These are phyloP conservation scores for Tipula confusa DNA, from an alignment of 2,888 invertebrate species.

Conservation along the genomic window DNA sequence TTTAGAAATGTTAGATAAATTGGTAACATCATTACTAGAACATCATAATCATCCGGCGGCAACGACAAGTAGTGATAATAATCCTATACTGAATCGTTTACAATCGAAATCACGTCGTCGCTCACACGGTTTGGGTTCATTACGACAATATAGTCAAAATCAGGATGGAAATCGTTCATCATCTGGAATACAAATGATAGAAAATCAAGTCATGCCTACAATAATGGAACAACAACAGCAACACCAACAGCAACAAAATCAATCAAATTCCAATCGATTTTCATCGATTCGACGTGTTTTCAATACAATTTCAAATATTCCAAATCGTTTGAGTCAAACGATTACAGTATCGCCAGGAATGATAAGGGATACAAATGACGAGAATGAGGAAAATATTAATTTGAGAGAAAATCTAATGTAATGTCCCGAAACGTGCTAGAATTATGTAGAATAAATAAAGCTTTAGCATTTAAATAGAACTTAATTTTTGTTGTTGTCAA, in stretches of 20 bases:
- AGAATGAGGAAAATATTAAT: slow-evolving; percentile 45
- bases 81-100: neutral
- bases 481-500: slow-evolving; percentile 30
- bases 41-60: slow-evolving; percentile 42
- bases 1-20: slow-evolving; percentile 59
- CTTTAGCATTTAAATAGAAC: neutral
- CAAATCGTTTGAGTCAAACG: slow-evolving; percentile 40
- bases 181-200: slow-evolving; percentile 6
- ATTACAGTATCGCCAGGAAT: slow-evolving; percentile 25
- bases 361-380: neutral
- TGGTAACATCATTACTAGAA: slow-evolving; percentile 58
- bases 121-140: neutral
- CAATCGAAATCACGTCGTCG: neutral
- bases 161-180: slow-evolving; percentile 27
- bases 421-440: slow-evolving; percentile 34
- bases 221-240: slow-evolving; percentile 34
- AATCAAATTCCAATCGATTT: slow-evolving; percentile 30
- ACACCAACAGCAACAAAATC: slow-evolving; percentile 46
- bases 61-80: slow-evolving; percentile 32
- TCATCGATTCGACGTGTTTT: slow-evolving; percentile 44
- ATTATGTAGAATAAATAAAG: slow-evolving; percentile 37
- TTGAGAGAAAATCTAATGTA: slow-evolving; percentile 38
- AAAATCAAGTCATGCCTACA: neutral
- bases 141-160: neutral
- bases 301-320: slow-evolving; percentile 42